Evolutionary conservation across 2,113 vertebrate species (phyloP), one percentile per base, ranked within the genome.

Genomic region (Corythaeola cristata): DNA sequence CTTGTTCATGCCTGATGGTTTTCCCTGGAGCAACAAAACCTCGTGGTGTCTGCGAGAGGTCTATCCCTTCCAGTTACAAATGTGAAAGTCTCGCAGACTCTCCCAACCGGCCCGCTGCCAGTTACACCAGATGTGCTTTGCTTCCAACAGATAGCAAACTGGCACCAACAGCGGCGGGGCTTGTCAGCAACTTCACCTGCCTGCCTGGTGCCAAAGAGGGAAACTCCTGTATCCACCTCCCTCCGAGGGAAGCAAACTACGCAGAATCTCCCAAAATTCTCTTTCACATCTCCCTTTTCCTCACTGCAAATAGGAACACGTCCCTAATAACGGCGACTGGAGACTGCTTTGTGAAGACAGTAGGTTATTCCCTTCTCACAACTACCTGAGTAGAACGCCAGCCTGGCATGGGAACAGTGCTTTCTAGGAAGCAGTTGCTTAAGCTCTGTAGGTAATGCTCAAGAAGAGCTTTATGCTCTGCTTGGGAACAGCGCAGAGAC

Each of bases 31-130:
- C 81, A 68, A 4, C n/a, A 22, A 22, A 59, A 11, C 64, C 32
- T 33, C 39, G 3, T 0, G 9, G 45, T 35, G 64, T 8, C 64
- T 55, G 30, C 0, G 1, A 27, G 37, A 62, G 53, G 26, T 32
- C 56, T 35, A 6, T n/a, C 89, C 74, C 56, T 66, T 22, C 63
- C 68, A 33, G 44, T 26, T 19, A 49, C 32, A 37, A 7, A 23
- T 0, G 6, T 0, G 2, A 27, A 37, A 41, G 63, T 13, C 45
- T 23, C 3, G 3, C 68, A 39, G 44, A 4, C 21, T 39, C 52
- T 23, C 32, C 5, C 1, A 27, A 14, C 12, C 32, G 50, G 24
- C 60, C 15, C 2, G 26, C 27, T 60, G 76, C 74, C 80, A 77
- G 59, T 8, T 19, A 8, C 64, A 28, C 60, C 90, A 68, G 66